Conservation (phyloP, 2,888 invertebrate genomes). For the Conops quadrifasciatus region DNA sequence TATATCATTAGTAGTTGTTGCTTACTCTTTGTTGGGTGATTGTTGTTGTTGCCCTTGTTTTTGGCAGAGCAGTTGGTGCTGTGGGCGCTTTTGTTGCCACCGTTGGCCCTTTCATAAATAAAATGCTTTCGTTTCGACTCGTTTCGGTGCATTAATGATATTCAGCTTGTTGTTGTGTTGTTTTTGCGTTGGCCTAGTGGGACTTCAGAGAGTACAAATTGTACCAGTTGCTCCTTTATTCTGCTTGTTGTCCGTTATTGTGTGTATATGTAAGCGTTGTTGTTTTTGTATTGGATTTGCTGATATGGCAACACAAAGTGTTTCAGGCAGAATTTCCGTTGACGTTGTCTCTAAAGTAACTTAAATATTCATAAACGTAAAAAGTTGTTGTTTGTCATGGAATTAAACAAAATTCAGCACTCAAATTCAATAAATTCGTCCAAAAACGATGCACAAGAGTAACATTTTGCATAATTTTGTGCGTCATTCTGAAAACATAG, state of each 20-base stretch:
- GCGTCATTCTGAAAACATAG: too few species aligned
- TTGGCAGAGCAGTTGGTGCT: constrained; percentile 16
- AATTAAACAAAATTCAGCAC: neutral
- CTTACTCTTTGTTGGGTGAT: constrained; percentile 1
- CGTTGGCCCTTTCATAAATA: constrained; percentile 35
- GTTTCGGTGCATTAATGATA: neutral
- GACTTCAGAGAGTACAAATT: too few species aligned
- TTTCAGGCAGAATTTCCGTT: constrained; percentile 35
- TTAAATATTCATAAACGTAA: constrained; percentile 57
- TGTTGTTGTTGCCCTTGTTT: neutral
- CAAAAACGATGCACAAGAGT: too few species aligned
- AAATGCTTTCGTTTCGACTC: constrained; percentile 17
- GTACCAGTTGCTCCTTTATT: too few species aligned
- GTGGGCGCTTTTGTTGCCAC: constrained; percentile 25
- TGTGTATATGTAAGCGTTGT: constrained; percentile 1
- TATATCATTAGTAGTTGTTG: constrained; percentile 10
- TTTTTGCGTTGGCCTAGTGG: constrained; percentile 6
- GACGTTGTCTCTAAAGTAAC: constrained; percentile 50
- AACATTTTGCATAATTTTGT: too few species aligned
- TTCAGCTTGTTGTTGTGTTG: neutral
- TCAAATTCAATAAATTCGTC: too few species aligned
- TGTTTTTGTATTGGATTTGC: constrained; percentile 31
- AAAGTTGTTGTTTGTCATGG: constrained; percentile 25
- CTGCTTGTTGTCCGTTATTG: constrained; percentile 6
- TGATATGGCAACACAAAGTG: constrained; percentile 11